Base-by-base conservation (phyloP, 2,888 invertebrate genomes). In the Harpagoxenus sublaevis region DNA sequence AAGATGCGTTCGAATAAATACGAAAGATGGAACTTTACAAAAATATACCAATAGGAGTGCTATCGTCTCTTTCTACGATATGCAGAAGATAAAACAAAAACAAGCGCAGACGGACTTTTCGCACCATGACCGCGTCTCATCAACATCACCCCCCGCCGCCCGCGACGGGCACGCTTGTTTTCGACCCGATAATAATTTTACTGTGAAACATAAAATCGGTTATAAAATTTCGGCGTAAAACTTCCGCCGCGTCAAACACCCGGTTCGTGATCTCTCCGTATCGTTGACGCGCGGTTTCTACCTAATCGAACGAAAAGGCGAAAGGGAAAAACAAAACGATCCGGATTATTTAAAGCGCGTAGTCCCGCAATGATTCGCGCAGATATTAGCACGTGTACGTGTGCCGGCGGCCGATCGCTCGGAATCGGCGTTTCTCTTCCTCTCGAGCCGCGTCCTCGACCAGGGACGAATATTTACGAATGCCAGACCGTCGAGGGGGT, bases 151-250 rank as follows among this genome's bases (percentile, higher is more conserved):
- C 2, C 9, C 4, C 12, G 42, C 0, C 23, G 23, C 23, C 23
- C 23, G 23, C 23, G 5, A 1, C n/a, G 53, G 23, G 6, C 51
- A 48, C 63, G 28, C 53, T 45, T 70, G n/a, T 89, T 85, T 83
- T 87, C 18, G 12, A 48, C 18, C 4, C 23, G 42, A 75, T 81
- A 77, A 62, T 66, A 83, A 55, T 66, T 87, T 85, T 65, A n/a
- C 68, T 45, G 18, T 39, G 39, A 45, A 57, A 15, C 4, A 1
- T 57, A 62, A 71, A 51, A 51, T 23, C 53, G 23, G 9, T 23
- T 55, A n/a, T 53, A n/a, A n/a, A 53, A 53, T n/a, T 53, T 53
- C 51, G 2, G n/a, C 8, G 23, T 23, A 55, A 55, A 60, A 51
- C 23, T 53, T n/a, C 9, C 9, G 1, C 28, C 18, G 42, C 60